Evolutionary conservation across 2,113 vertebrate genomes (phyloP).

Genomic region (Pan paniscus): DNA sequence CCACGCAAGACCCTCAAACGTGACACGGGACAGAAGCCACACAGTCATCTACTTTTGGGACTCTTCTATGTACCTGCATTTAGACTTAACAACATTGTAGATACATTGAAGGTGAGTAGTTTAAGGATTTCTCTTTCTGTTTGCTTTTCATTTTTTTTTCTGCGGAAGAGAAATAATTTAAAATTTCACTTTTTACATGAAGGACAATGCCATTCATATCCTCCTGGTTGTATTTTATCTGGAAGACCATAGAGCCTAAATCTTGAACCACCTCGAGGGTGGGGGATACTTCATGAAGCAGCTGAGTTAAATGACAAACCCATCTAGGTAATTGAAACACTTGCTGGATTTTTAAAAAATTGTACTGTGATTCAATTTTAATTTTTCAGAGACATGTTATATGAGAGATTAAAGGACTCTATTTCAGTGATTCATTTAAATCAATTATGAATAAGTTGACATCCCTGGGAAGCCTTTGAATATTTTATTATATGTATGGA

Average conservation of each 20-base stretch:
- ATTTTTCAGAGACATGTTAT: conserved; percentile 79
- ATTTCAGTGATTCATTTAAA: conserved; percentile 80
- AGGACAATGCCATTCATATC: neutral
- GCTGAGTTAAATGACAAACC: conserved; percentile 27
- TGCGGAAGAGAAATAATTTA: conserved; percentile 39
- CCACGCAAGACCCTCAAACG: neutral
- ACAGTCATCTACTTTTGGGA: neutral
- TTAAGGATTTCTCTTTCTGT: neutral
- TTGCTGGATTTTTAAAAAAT: conserved; percentile 16
- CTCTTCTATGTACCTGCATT: conserved; percentile 4
- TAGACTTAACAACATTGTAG: conserved; percentile 32
- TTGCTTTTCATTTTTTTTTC: conserved; percentile 23
- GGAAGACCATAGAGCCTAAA: neutral
- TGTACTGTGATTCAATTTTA: conserved; percentile 79
- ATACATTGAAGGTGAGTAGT: neutral
- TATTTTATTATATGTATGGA: conserved; percentile 80
- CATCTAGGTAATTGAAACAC: conserved; percentile 37
- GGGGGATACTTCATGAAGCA: neutral
- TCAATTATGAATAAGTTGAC: conserved; percentile 77
- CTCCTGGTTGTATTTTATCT: conserved; percentile 18
- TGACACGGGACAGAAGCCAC: neutral
- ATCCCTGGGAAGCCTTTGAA: conserved; percentile 77
- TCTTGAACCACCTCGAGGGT: neutral
- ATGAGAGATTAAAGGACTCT: conserved; percentile 78
- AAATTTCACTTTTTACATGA: conserved; percentile 27